These are phyloP conservation scores for Chloroceryle aenea DNA, from an alignment of 2,113 vertebrate genomes.

Conservation along the genomic window DNA sequence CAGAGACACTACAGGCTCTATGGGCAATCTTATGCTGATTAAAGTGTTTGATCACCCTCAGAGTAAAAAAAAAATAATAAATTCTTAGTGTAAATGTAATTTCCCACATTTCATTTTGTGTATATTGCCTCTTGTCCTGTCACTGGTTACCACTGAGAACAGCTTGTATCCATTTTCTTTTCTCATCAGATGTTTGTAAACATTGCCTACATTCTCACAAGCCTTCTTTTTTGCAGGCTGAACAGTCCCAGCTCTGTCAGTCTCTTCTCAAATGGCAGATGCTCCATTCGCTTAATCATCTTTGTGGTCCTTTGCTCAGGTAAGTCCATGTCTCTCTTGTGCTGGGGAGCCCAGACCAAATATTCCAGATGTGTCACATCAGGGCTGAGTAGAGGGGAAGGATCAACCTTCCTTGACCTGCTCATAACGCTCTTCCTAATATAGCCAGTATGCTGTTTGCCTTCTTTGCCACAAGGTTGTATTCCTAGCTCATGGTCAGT, in stretches of 20 bases:
- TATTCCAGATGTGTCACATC: not conserved
- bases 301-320: not conserved
- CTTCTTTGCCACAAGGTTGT: not conserved
- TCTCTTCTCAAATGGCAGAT: not conserved
- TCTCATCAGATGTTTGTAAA: too few relatives aligned
- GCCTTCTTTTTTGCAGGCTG: not conserved
- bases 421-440: too few relatives aligned
- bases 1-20: not conserved
- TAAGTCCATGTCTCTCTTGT: not conserved
- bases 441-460: not conserved
- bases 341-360: not conserved
- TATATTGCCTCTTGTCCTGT: too few relatives aligned
- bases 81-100: not conserved
- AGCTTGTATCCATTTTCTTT: too few relatives aligned
- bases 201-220: not conserved
- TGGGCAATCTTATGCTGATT: not conserved
- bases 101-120: not conserved
- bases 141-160: too few relatives aligned
- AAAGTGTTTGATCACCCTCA: not conserved
- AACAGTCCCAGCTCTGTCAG: not conserved
- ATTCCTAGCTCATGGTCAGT: not conserved
- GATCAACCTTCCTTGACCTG: not conserved
- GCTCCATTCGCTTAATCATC: not conserved
- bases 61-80: not conserved
- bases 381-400: not conserved